A percentile compares a stretch with the other conserved stretches of the same genome.
phyloP scores from a whole-genome alignment of 1,140 invertebrate genomes.

The Pygmarrhopalites habei region DNA sequence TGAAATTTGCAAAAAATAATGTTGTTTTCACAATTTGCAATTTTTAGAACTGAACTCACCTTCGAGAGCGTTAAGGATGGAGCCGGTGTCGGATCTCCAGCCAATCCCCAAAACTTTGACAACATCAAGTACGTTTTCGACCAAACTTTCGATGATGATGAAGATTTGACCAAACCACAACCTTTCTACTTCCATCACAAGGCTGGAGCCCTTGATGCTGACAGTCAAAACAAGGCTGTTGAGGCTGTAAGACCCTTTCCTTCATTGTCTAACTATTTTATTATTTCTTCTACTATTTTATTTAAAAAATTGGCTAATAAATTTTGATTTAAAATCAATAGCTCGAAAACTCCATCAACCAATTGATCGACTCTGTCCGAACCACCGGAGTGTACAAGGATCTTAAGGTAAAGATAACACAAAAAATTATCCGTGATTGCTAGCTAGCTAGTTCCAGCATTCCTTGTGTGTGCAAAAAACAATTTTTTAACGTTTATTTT shows the following conservation, averaged over 20 bases:
- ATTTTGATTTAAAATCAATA: too few species aligned
- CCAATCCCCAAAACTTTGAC: constrained; percentile 23
- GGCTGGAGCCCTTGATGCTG: constrained; percentile 15
- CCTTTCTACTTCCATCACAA: constrained; percentile 37
- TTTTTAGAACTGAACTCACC: constrained; percentile 13
- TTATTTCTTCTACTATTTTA: background rate
- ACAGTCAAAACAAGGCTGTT: constrained; percentile 14
- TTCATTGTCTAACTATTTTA: too few species aligned
- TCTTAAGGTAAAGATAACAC: too few species aligned
- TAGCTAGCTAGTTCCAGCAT: too few species aligned
- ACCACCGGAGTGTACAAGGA: constrained; percentile 24
- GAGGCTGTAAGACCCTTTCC: too few species aligned
- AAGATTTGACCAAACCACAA: constrained; percentile 22
- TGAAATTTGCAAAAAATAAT: background rate
- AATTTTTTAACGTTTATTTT: too few species aligned
- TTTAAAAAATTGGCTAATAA: background rate
- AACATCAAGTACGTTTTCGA: constrained; percentile 33
- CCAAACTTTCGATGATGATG: constrained; percentile 15
- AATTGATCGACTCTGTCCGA: constrained; percentile 28
- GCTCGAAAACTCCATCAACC: constrained; percentile 25
- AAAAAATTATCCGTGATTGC: too few species aligned
- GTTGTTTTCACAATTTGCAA: background rate
- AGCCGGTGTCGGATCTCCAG: constrained; percentile 22
- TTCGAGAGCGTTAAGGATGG: constrained; percentile 11
- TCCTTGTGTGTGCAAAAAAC: too few species aligned